phyloP scores from a whole-genome alignment of 2,888 invertebrate species.

The Xanthorhoe spadicearia region DNA sequence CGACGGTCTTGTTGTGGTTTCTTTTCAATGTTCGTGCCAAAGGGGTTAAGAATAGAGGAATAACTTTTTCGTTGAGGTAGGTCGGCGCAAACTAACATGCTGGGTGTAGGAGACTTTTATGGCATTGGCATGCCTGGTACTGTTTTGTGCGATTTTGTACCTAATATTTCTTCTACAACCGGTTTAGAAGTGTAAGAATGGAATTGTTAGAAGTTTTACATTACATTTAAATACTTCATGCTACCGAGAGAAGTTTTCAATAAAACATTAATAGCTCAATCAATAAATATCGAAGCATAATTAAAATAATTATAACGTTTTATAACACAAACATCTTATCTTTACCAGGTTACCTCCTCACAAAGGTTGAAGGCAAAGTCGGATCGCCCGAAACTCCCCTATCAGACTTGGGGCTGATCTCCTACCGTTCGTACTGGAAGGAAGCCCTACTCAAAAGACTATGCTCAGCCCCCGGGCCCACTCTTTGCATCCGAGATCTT shows the following conservation, averaged over 20 bases:
- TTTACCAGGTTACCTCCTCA: constrained; percentile 95
- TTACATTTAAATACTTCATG: neutral
- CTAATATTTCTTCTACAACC: neutral
- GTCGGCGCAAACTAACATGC: constrained; percentile 18
- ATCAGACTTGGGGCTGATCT: constrained; percentile 98
- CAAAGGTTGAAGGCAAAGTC: constrained; percentile 97
- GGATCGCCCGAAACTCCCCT: constrained; percentile 99
- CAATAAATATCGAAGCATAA: neutral
- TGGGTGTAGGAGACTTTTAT: neutral
- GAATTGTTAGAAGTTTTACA: neutral
- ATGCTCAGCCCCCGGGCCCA: constrained; percentile 94
- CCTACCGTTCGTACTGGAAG: constrained; percentile 99
- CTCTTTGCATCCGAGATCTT: constrained; percentile 95
- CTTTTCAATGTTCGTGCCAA: constrained; percentile 22
- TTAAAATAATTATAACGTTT: neutral
- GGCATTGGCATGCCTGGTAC: neutral
- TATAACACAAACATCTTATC: neutral
- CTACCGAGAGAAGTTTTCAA: neutral
- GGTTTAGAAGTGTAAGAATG: neutral
- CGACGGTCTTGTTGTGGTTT: constrained; percentile 3
- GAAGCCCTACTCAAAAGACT: constrained; percentile 96
- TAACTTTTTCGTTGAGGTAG: constrained; percentile 38
- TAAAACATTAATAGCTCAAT: neutral
- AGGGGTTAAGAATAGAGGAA: constrained; percentile 25
- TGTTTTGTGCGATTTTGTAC: neutral